phyloP scores from a whole-genome alignment of 2,888 invertebrate genomes.

The Drosophila picticornis region DNA sequence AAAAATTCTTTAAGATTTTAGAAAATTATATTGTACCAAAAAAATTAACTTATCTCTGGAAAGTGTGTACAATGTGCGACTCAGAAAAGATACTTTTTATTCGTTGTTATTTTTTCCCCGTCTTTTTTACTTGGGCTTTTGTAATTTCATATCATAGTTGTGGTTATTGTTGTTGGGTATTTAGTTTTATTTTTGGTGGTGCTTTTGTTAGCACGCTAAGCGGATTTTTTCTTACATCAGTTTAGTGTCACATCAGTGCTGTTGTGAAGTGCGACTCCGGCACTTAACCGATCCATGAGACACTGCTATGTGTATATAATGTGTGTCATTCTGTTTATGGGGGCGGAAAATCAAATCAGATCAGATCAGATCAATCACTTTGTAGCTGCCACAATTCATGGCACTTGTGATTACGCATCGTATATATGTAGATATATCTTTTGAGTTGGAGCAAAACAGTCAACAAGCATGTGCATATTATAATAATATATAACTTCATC shows the following conservation, averaged over 20 bases:
- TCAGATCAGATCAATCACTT: conserved; percentile 17
- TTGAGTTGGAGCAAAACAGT: conserved; percentile 7
- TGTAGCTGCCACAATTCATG: conserved; percentile 20
- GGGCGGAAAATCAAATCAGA: conserved; percentile 46
- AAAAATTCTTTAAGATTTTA: neutral
- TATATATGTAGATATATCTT: neutral
- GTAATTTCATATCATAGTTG: conserved; percentile 70
- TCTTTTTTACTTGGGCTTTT: conserved; percentile 56
- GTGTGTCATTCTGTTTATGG: conserved; percentile 24
- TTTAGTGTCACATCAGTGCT: conserved; percentile 78
- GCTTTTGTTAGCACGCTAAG: conserved; percentile 69
- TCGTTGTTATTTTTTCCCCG: neutral
- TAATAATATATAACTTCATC: conserved; percentile 33
- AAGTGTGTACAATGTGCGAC: conserved; percentile 7
- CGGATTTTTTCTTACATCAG: conserved; percentile 79
- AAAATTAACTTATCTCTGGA: neutral
- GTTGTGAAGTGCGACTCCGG: conserved; percentile 58
- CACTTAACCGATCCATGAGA: conserved; percentile 28
- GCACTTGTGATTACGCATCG: conserved; percentile 32
- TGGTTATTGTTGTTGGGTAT: conserved; percentile 38
- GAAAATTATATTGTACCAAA: neutral
- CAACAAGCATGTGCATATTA: conserved; percentile 47
- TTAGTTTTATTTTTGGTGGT: conserved; percentile 66
- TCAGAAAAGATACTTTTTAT: accelerated
- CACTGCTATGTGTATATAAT: neutral